Evolutionary conservation across 1,140 invertebrate species (phyloP).

Genomic region (Brachionus manjavacas): DNA sequence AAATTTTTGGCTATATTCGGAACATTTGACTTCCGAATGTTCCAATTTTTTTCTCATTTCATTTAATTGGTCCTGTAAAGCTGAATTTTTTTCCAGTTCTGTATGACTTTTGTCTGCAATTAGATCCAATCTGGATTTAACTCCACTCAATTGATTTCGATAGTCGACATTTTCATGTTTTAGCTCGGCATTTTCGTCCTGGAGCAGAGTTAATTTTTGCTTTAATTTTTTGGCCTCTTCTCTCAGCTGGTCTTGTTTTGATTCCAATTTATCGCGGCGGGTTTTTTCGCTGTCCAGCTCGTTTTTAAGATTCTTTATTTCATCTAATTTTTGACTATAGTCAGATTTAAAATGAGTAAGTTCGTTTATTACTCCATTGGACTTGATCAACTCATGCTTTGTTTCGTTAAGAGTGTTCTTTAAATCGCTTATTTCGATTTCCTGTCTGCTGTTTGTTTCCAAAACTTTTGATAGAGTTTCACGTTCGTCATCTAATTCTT

Average conservation of each 20-base stretch:
- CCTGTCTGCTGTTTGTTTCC: slow-evolving; percentile 7
- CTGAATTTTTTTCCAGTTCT: slow-evolving; percentile 30
- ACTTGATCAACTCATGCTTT: background rate
- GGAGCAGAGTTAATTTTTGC: background rate
- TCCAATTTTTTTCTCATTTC: slow-evolving; percentile 17
- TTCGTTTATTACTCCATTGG: slow-evolving; percentile 6
- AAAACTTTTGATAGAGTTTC: slow-evolving; percentile 25
- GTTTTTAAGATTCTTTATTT: slow-evolving; percentile 16
- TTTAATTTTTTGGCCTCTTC: slow-evolving; percentile 20
- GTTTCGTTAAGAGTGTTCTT: background rate
- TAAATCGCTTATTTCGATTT: background rate
- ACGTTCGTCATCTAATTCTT: background rate
- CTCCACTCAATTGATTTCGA: background rate
- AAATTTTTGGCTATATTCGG: slow-evolving; percentile 38
- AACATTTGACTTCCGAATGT: slow-evolving; percentile 4
- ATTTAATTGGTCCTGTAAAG: slow-evolving; percentile 13
- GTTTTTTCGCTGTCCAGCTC: slow-evolving; percentile 6
- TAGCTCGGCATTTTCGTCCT: slow-evolving; percentile 5
- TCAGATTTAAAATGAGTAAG: slow-evolving; percentile 11
- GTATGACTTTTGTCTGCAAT: slow-evolving; percentile 36
- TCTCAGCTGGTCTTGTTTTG: background rate
- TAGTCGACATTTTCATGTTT: slow-evolving; percentile 30
- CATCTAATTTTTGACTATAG: background rate
- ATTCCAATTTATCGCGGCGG: background rate
- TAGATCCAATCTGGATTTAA: slow-evolving; percentile 15